phyloP scores from a whole-genome alignment of 2,888 invertebrate genomes.

The Allacma fusca region DNA sequence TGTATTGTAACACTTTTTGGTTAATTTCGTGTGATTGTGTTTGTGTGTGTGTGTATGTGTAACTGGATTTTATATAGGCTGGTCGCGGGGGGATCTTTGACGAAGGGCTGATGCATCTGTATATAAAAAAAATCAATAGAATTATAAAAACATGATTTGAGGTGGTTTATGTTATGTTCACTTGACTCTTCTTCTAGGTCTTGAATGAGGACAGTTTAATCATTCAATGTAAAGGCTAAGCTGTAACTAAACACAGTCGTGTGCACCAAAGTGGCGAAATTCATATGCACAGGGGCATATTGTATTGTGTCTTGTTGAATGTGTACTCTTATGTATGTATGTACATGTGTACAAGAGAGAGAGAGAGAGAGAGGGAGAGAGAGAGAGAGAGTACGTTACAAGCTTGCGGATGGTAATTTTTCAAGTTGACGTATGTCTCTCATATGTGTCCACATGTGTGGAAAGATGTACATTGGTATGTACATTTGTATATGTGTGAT shows the following conservation, averaged over 20 bases:
- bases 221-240: constrained; percentile 21
- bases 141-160: constrained; percentile 1
- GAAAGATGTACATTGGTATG: not conserved
- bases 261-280: too few species aligned
- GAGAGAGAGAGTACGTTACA: not conserved
- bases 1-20: not conserved
- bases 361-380: not conserved
- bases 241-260: not conserved
- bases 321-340: too few species aligned
- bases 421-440: not conserved
- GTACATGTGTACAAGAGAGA: not conserved
- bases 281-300: too few species aligned
- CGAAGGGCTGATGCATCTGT: not conserved
- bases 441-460: not conserved
- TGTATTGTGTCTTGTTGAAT: too few species aligned
- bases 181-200: constrained; percentile 4
- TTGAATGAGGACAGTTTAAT: constrained; percentile 27
- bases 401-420: not conserved
- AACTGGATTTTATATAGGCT: constrained; percentile 27
- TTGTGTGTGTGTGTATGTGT: not conserved
- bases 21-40: not conserved
- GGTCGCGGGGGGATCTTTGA: not conserved
- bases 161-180: not conserved
- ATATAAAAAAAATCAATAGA: not conserved
- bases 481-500: not conserved